Conservation (phyloP, 2,113 vertebrate genomes). For the Agapornis roseicollis region DNA sequence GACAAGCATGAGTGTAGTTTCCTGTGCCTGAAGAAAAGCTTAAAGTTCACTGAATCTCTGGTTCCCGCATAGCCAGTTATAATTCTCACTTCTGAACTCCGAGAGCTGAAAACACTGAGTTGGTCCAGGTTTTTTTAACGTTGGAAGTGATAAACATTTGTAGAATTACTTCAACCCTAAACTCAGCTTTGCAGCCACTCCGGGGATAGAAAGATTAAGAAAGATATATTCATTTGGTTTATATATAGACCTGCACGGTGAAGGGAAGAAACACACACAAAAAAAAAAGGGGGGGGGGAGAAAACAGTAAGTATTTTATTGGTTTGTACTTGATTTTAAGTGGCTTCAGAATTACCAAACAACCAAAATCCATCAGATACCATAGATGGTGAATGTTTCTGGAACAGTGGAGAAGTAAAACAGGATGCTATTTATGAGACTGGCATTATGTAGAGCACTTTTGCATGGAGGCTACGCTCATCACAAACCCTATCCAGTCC, state of each 20-base stretch:
- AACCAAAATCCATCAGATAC: not conserved
- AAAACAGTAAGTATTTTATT: not conserved
- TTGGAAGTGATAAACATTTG: not conserved
- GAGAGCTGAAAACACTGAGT: not conserved
- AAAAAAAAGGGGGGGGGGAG: not conserved
- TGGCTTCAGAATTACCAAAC: not conserved
- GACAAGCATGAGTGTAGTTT: slow-evolving; percentile 51
- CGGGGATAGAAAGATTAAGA: not conserved
- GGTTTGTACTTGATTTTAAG: not conserved
- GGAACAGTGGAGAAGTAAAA: not conserved
- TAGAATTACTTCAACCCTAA: slow-evolving; percentile 4
- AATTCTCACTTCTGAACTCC: slow-evolving; percentile 37
- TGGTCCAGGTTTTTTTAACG: slow-evolving; percentile 14
- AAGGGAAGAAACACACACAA: not conserved
- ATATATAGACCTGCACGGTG: not conserved
- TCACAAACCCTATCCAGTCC: not conserved
- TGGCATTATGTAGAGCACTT: not conserved
- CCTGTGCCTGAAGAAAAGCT: slow-evolving; percentile 42
- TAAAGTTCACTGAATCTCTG: slow-evolving; percentile 15
- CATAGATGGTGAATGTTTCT: not conserved
- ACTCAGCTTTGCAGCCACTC: not conserved
- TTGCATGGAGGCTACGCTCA: rapidly evolving
- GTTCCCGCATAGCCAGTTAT: not conserved
- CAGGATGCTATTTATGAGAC: not conserved
- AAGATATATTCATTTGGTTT: not conserved